Conservation (phyloP, 1,140 invertebrate species). For the Vanessa atalanta region DNA sequence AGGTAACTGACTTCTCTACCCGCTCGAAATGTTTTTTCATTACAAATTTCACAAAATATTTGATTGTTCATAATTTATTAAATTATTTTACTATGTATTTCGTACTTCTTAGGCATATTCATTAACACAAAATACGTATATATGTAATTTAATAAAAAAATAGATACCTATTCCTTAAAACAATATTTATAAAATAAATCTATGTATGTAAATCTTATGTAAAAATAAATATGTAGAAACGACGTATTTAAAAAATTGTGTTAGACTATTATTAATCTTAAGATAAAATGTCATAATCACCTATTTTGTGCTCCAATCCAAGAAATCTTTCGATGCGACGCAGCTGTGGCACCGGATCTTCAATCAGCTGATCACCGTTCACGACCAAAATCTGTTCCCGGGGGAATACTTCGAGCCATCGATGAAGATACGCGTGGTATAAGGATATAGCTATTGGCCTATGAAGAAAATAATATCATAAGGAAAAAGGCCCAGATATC, state of each 20-base stretch:
- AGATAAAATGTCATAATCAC: constrained; percentile 36
- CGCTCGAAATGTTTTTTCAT: neutral
- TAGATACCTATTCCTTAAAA: too few relatives aligned
- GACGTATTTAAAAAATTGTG: too few relatives aligned
- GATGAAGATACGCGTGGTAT: constrained; percentile 90
- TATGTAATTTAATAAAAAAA: too few relatives aligned
- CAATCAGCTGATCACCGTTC: constrained; percentile 97
- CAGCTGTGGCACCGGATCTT: constrained; percentile 95
- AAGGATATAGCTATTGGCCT: constrained; percentile 90
- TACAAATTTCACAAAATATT: neutral
- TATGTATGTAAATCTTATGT: too few relatives aligned
- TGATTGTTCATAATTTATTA: neutral
- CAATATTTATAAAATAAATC: too few relatives aligned
- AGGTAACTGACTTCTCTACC: constrained; percentile 17
- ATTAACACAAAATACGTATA: too few relatives aligned
- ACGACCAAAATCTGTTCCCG: constrained; percentile 95
- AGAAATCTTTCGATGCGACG: constrained; percentile 94
- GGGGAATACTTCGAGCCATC: constrained; percentile 94
- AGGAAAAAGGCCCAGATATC: neutral
- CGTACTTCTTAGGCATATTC: too few relatives aligned
- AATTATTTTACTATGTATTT: too few relatives aligned
- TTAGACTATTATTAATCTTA: neutral
- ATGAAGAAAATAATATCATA: constrained; percentile 12
- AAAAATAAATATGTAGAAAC: too few relatives aligned
- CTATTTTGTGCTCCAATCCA: constrained; percentile 84